A percentile compares a stretch with the other conserved stretches of the same genome.
Evolutionary conservation across 2,113 vertebrate species (phyloP).

Genomic region (Erythrocercus mccallii): DNA sequence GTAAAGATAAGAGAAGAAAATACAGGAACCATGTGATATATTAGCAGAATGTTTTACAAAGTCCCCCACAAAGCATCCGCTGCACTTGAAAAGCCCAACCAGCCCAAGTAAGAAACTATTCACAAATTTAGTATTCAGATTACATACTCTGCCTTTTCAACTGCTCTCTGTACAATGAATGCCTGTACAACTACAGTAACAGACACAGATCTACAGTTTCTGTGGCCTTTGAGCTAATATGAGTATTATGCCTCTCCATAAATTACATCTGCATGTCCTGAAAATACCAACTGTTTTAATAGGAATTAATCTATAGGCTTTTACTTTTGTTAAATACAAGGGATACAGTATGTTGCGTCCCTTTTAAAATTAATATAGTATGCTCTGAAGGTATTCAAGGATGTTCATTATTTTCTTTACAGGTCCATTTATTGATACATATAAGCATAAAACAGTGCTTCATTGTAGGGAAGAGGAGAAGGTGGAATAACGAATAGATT

Average conservation of each 20-base stretch:
- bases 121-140: constrained; percentile 76
- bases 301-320: constrained; percentile 63
- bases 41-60: constrained; percentile 72
- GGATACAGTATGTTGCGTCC: not conserved
- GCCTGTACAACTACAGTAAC: constrained; percentile 70
- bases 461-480: not conserved
- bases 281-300: constrained; percentile 70
- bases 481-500: constrained; percentile 14
- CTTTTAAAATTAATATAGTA: constrained; percentile 54
- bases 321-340: constrained; percentile 46
- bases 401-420: constrained; percentile 63
- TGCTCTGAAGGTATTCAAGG: constrained; percentile 24
- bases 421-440: constrained; percentile 48
- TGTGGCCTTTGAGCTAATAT: constrained; percentile 59
- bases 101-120: constrained; percentile 67
- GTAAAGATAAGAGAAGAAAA: constrained; percentile 71
- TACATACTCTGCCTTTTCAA: constrained; percentile 67
- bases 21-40: constrained; percentile 51
- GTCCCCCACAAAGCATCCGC: constrained; percentile 72
- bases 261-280: constrained; percentile 53
- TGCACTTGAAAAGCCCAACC: constrained; percentile 66
- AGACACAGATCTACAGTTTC: constrained; percentile 74
- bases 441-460: constrained; percentile 49
- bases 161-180: constrained; percentile 68
- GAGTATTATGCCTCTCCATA: constrained; percentile 61